phyloP scores from a whole-genome alignment of 2,113 vertebrate genomes.

The Upupa epops region DNA sequence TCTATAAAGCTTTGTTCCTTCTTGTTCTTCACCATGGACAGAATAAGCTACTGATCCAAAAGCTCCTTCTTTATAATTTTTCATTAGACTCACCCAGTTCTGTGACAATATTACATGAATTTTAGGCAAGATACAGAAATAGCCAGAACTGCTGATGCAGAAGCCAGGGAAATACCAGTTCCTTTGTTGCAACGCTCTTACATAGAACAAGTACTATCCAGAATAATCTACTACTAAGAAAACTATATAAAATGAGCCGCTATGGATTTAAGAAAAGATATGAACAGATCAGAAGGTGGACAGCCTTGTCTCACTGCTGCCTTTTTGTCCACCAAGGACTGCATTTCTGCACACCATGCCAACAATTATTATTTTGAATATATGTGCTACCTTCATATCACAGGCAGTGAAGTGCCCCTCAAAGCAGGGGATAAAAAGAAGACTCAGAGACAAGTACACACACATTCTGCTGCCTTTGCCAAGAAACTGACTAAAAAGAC shows the following conservation, averaged over 20 bases:
- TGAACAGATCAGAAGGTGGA: too few relatives aligned
- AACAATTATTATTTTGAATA: too few relatives aligned
- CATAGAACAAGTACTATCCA: background rate
- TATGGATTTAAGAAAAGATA: background rate
- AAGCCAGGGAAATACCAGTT: background rate
- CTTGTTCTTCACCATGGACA: background rate
- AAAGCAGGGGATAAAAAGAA: too few relatives aligned
- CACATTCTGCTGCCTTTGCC: too few relatives aligned
- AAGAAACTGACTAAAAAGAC: too few relatives aligned
- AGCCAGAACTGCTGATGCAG: background rate
- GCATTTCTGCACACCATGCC: too few relatives aligned
- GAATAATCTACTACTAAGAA: background rate
- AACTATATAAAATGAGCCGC: background rate
- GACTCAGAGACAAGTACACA: too few relatives aligned
- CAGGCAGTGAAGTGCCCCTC: too few relatives aligned
- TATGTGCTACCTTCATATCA: too few relatives aligned
- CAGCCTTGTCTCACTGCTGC: too few relatives aligned
- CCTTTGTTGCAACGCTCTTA: background rate
- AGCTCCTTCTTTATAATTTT: background rate
- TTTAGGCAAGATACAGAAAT: background rate
- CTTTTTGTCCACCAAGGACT: too few relatives aligned
- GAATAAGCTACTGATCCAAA: background rate
- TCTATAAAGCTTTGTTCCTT: background rate
- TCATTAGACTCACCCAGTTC: background rate
- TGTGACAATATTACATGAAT: background rate